Base-by-base conservation (phyloP, 2,888 invertebrate genomes). In the Hirtodrosophila confusa region DNA sequence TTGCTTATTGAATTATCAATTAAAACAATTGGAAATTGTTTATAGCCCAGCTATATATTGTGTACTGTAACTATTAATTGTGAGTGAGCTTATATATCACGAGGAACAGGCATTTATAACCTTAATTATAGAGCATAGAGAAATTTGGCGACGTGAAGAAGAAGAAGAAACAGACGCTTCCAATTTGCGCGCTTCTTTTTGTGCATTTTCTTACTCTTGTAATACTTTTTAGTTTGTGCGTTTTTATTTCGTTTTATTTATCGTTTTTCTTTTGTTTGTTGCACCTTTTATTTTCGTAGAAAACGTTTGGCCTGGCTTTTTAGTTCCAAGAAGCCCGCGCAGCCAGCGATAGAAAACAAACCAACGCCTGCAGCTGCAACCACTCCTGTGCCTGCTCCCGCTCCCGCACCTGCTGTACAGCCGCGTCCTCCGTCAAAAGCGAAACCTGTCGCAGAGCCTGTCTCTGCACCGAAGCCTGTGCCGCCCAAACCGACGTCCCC, bases 271-370 rank as follows among this genome's bases (percentile, higher is more conserved):
- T 65, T 53, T 47, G 29, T 67, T 67, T 72, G 69, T 64, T 69
- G 56, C 69, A 62, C 65, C 70, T 71, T 75, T 71, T 75, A 61
- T 69, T 69, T 78, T 77, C 75, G 63, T 89, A 92, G 92, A 82
- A 92, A 92, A 89, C 90, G 86, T 80, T 90, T 91, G 77, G 89
- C 90, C 76, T 91, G 91, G 91, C 88, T 90, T 80, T 90, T 91
- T 75, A 88, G 88, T 74, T 75, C 84, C 57, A 90, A 88, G 65
- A 88, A 89, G 70, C 84, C 85, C 62, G 78, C 75, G 53, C 84
- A 80, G 33, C 88, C 80, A 29, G 89, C 90, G 44, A 74, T 91
- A 74, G 90, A 83, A 63, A 68, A 85, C 50, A 88, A 84, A 57
- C 74, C 82, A 11, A 54, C 75, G 11, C 67, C 77, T 6, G 53